phyloP scores from a whole-genome alignment of 2,113 vertebrate genomes.

The Cyanistes caeruleus region DNA sequence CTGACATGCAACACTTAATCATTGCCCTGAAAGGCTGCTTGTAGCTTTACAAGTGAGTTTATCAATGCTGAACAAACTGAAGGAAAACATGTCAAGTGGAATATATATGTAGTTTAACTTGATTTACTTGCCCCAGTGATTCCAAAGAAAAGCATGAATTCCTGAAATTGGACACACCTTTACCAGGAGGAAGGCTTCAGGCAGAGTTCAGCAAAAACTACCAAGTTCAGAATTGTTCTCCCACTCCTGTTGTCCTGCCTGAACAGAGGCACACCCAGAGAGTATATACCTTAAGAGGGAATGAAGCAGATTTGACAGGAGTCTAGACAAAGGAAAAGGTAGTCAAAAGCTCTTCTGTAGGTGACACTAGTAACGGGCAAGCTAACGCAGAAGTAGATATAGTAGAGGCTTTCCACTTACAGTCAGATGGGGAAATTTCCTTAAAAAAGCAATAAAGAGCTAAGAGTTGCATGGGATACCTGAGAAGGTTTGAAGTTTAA shows the following conservation, averaged over 20 bases:
- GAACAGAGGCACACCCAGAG: not conserved
- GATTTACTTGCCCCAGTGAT: not conserved
- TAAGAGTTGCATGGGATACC: not conserved
- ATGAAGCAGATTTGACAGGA: not conserved
- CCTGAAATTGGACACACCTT: slow-evolving; percentile 9
- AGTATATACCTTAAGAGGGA: not conserved
- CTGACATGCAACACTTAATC: not conserved
- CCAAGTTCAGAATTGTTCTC: slow-evolving; percentile 3
- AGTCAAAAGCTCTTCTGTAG: not conserved
- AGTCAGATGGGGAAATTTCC: not conserved
- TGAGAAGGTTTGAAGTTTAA: not conserved
- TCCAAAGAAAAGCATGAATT: not conserved
- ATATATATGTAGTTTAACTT: not conserved
- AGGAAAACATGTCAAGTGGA: not conserved
- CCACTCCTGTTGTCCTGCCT: not conserved
- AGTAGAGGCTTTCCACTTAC: not conserved
- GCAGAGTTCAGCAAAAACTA: not conserved
- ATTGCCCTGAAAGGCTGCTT: not conserved
- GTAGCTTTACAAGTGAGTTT: not conserved
- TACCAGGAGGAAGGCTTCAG: not conserved
- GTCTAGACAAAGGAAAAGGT: not conserved
- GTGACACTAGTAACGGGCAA: not conserved
- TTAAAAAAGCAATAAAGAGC: not conserved
- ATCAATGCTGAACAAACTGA: slow-evolving; percentile 1
- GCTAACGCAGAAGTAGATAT: not conserved